Conservation (phyloP, 2,888 invertebrate species). For the Anorthoa munda region DNA sequence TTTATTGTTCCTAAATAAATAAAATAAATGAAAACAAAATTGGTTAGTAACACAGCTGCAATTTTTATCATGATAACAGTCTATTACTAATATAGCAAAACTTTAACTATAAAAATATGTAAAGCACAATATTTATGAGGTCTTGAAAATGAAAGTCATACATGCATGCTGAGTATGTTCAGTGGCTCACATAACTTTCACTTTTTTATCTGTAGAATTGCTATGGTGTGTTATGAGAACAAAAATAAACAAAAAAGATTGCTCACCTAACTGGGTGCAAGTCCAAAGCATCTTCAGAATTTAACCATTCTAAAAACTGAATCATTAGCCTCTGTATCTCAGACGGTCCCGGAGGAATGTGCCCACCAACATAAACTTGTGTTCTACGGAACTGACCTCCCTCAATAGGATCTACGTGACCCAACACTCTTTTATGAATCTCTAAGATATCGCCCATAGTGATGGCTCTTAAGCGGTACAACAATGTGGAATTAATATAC, state of each 20-base stretch:
- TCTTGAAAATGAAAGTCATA: slow-evolving; percentile 7
- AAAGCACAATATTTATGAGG: slow-evolving; percentile 3
- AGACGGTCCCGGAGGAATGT: slow-evolving; percentile 97
- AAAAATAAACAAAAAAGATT: neutral
- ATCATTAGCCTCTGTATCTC: slow-evolving; percentile 96
- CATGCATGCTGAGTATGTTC: neutral
- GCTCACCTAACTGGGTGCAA: slow-evolving; percentile 96
- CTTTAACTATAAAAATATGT: neutral
- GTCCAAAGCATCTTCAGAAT: slow-evolving; percentile 95
- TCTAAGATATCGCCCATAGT: slow-evolving; percentile 96
- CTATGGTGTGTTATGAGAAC: neutral
- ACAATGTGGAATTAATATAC: slow-evolving; percentile 95
- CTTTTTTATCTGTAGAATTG: slow-evolving; percentile 21
- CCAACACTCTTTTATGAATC: slow-evolving; percentile 97
- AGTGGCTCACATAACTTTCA: slow-evolving; percentile 12
- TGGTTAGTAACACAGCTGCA: too few species aligned
- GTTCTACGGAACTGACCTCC: slow-evolving; percentile 97
- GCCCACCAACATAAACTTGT: slow-evolving; percentile 98
- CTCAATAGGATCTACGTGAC: slow-evolving; percentile 98
- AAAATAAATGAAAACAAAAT: too few species aligned
- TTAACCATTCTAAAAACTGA: slow-evolving; percentile 97
- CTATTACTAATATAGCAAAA: neutral
- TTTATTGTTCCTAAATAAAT: too few species aligned
- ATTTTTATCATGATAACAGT: neutral
- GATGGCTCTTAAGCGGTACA: slow-evolving; percentile 95